phyloP scores from a whole-genome alignment of 1,140 invertebrate species.

The Drosophila arawakana region DNA sequence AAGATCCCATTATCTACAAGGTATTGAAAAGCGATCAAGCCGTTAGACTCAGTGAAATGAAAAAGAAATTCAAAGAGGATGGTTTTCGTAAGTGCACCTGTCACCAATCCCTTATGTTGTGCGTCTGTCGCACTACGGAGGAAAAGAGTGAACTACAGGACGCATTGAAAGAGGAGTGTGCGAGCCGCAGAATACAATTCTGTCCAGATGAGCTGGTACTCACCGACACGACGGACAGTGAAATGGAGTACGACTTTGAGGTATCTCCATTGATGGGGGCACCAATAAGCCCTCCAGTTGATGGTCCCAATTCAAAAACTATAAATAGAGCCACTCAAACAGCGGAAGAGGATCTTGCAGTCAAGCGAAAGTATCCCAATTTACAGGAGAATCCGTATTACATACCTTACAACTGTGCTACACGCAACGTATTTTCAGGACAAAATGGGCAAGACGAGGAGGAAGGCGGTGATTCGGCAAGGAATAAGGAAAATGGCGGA shows the following conservation, averaged over 20 bases:
- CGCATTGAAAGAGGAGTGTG: conserved; percentile 55
- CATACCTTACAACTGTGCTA: background rate
- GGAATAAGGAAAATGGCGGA: background rate
- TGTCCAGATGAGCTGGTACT: conserved; percentile 59
- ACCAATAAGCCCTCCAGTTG: background rate
- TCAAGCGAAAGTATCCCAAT: background rate
- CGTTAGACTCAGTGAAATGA: conserved; percentile 49
- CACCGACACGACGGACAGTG: conserved; percentile 75
- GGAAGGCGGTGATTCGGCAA: background rate
- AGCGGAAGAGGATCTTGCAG: background rate
- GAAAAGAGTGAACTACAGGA: conserved; percentile 59
- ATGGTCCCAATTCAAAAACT: background rate
- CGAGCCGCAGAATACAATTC: conserved; percentile 22
- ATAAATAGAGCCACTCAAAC: background rate
- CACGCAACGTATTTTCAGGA: background rate
- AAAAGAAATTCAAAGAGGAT: conserved; percentile 54
- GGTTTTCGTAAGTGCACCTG: conserved; percentile 75
- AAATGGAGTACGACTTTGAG: conserved; percentile 71
- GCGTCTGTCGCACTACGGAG: conserved; percentile 55
- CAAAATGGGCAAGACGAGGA: background rate
- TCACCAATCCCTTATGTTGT: conserved; percentile 61
- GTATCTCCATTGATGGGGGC: conserved; percentile 56
- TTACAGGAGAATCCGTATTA: background rate
- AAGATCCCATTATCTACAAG: conserved; percentile 74
- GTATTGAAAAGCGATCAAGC: conserved; percentile 69